These are phyloP conservation scores for Lepidothrix coronata DNA, from an alignment of 2,113 vertebrate species.

Conservation along the genomic window DNA sequence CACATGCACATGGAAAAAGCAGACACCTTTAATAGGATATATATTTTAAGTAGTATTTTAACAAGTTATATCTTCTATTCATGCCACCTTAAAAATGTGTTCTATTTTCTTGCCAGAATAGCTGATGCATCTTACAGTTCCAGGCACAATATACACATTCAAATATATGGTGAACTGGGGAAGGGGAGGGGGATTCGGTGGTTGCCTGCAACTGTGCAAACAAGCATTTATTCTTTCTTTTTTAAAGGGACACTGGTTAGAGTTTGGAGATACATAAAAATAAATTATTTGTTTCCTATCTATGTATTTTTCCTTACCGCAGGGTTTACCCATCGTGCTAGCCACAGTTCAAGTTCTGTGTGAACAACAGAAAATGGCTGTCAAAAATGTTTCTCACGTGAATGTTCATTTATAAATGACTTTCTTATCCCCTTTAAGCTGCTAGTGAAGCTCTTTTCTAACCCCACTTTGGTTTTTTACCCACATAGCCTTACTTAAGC, in stretches of 20 bases:
- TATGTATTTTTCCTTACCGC: background rate
- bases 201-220: background rate
- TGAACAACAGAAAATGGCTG: background rate
- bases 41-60: background rate
- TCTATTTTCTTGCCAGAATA: background rate
- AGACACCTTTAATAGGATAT: background rate
- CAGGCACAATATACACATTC: background rate
- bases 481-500: background rate
- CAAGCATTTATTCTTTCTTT: background rate
- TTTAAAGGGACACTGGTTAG: background rate
- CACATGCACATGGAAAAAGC: accelerated
- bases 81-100: background rate
- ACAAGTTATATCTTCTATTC: background rate
- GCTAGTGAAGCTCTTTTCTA: background rate
- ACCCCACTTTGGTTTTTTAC: background rate
- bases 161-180: background rate
- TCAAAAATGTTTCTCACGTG: background rate
- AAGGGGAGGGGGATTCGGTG: accelerated
- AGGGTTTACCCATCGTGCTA: background rate
- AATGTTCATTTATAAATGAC: background rate
- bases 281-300: background rate
- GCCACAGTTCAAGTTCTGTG: background rate
- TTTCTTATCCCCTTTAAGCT: background rate
- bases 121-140: background rate
- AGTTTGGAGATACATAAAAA: background rate